Evolutionary conservation across 2,888 invertebrate species (phyloP).

Genomic region (Netelia inedita): DNA sequence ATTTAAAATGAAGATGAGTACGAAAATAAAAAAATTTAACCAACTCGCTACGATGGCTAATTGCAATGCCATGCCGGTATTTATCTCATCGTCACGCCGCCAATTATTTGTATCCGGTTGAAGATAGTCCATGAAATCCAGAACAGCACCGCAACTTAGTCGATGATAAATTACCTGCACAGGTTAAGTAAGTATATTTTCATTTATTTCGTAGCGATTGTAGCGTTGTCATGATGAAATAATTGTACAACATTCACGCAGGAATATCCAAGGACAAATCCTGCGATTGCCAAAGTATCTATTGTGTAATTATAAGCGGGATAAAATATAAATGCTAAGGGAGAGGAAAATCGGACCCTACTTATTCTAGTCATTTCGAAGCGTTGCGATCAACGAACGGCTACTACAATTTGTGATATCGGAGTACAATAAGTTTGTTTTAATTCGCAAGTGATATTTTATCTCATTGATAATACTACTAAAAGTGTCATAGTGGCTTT

Average conservation of each 20-base stretch:
- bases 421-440: no score
- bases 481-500: no score
- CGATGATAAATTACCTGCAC: constrained; percentile 87
- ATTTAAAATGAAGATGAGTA: constrained; percentile 86
- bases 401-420: no score
- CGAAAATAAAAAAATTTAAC: constrained; percentile 88
- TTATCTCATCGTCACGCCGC: constrained; percentile 89
- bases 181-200: constrained; percentile 21
- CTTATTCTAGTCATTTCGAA: no score
- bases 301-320: no score
- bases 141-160: constrained; percentile 90
- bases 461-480: no score
- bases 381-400: no score
- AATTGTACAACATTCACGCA: background rate
- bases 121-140: constrained; percentile 94
- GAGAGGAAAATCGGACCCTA: no score
- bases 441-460: no score
- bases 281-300: no score
- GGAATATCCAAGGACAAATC: background rate
- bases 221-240: background rate
- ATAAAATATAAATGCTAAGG: no score
- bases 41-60: constrained; percentile 89
- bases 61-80: constrained; percentile 90
- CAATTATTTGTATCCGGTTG: constrained; percentile 90
- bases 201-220: background rate